phyloP scores from a whole-genome alignment of 2,113 vertebrate genomes.

The Phylloscopus trochiloides region DNA sequence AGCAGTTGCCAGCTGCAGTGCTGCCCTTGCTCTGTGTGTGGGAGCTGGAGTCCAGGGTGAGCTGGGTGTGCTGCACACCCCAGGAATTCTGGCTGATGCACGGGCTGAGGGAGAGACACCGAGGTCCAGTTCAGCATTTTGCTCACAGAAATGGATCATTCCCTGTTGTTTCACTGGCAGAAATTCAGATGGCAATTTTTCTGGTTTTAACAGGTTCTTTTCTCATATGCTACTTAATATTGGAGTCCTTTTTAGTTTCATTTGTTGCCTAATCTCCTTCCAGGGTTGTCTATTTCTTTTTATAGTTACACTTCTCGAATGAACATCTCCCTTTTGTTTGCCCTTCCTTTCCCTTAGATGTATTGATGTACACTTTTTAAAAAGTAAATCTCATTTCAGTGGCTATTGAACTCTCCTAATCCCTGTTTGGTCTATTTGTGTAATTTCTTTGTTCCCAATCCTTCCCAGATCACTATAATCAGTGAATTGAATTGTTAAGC shows the following conservation, averaged over 20 bases:
- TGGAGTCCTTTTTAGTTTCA: background rate
- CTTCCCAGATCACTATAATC: background rate
- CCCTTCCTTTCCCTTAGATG: background rate
- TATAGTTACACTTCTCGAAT: background rate
- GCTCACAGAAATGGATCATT: background rate
- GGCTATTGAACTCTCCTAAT: background rate
- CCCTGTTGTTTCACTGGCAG: background rate
- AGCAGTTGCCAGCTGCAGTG: background rate
- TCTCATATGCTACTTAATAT: background rate
- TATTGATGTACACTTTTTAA: background rate
- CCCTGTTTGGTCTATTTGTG: background rate
- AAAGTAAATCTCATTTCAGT: background rate
- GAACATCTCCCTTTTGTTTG: background rate
- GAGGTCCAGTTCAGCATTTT: background rate
- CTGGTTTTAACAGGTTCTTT: background rate
- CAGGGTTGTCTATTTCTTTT: background rate
- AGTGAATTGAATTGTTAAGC: background rate
- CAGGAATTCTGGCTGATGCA: background rate
- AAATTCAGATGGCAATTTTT: background rate
- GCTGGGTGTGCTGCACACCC: background rate
- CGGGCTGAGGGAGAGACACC: background rate
- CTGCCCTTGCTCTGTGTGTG: background rate
- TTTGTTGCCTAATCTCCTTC: background rate
- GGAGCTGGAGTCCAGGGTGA: accelerated
- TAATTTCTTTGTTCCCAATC: background rate